A percentile compares a stretch with the other conserved stretches of the same genome.
Conservation (phyloP, 2,113 vertebrate genomes). For the Ptyas mucosa region DNA sequence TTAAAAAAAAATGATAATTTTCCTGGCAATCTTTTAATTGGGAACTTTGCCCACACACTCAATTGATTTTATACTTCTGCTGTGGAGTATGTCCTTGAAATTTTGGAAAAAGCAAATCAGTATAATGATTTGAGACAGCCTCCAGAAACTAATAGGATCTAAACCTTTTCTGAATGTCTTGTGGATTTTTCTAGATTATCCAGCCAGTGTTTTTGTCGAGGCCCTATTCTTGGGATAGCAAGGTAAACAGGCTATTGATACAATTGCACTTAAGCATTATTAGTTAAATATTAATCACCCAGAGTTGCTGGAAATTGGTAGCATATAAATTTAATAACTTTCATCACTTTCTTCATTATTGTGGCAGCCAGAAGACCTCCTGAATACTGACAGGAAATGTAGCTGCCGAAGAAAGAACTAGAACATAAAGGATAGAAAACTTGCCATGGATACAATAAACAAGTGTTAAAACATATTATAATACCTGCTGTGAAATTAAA, state of each 20-base stretch:
- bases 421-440: background rate
- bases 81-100: background rate
- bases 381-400: background rate
- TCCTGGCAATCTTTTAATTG: background rate
- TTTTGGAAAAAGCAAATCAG: background rate
- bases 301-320: background rate
- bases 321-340: background rate
- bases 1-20: background rate
- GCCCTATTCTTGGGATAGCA: background rate
- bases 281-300: background rate
- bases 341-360: background rate
- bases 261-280: background rate
- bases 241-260: background rate
- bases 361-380: background rate
- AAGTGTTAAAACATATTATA: background rate
- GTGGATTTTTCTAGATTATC: background rate
- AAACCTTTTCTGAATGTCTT: background rate
- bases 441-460: background rate
- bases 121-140: background rate
- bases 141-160: background rate
- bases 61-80: constrained; percentile 16
- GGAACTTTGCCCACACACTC: background rate
- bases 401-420: background rate
- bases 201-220: background rate
- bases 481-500: background rate